These are phyloP conservation scores for Thermophis baileyi DNA, from an alignment of 2,113 vertebrate species.

Conservation along the genomic window DNA sequence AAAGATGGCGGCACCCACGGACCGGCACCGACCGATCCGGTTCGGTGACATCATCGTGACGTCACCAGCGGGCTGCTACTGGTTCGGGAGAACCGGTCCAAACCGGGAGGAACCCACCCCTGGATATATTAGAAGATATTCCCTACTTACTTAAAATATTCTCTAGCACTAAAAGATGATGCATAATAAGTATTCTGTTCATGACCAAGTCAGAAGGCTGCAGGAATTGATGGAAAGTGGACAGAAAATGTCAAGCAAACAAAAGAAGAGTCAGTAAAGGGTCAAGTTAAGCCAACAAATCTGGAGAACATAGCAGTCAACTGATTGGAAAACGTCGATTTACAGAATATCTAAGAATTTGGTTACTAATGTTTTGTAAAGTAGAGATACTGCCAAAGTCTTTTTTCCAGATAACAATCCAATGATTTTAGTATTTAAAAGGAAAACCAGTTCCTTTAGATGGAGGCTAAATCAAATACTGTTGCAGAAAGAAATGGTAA, in stretches of 20 bases:
- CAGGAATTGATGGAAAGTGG: neutral
- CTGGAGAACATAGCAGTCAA: neutral
- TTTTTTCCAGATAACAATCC: neutral
- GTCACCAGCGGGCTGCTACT: no score
- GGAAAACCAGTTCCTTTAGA: neutral
- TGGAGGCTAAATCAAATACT: neutral
- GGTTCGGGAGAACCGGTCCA: no score
- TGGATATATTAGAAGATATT: neutral
- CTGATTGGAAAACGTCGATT: neutral
- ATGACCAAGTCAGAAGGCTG: neutral
- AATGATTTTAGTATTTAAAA: neutral
- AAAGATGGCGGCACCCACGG: no score
- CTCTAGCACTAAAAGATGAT: neutral
- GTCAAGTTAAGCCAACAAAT: neutral
- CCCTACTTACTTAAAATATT: neutral
- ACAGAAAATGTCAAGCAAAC: neutral
- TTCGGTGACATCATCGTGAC: no score
- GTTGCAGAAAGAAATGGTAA: neutral
- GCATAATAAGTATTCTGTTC: neutral
- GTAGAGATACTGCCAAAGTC: neutral
- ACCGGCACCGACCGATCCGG: no score
- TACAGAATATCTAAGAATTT: neutral
- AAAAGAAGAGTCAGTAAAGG: neutral
- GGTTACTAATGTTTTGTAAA: neutral
- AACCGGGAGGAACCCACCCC: no score